Evolutionary conservation across 1,140 invertebrate species (phyloP), one percentile per base, ranked within the genome.

Genomic region (Eubasilissa regina): DNA sequence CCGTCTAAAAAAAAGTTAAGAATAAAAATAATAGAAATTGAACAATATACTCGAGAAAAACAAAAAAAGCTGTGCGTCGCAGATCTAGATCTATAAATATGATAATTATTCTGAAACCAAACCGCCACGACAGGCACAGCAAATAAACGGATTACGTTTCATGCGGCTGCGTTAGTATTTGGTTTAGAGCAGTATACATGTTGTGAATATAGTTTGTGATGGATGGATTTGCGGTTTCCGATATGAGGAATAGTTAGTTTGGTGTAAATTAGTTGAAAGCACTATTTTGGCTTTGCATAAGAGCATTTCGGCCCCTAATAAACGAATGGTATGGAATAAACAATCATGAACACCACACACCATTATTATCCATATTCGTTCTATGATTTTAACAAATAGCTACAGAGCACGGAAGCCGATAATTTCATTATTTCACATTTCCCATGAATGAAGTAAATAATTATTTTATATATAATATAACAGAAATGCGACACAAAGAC

Each of bases 301-400:
- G 25, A 64, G 60, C 25, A 43, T 64, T 58, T 58, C 55, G 13
- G 55, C 21, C 21, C 55, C 11, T 64, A 64, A 64, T 64, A 25
- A 64, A 64, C 10, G 19, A 64, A 64, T 64, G 60, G 60, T 64
- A n/a, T 21, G 35, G 60, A 25, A 64, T n/a, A 19, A 17, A 68
- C 44, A n/a, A 68, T 17, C 64, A 45, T 45, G 47, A 8, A 64
- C 55, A 58, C 15, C 55, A 21, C 60, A 17, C 45, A 44, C 44
- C 21, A 15, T 47, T 68, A 17, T 68, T 17, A 47, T 68, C 45
- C 64, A 19, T 3, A 43, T 21, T 17, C 35, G 13, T 68, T 47
- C 64, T 10, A 68, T 68, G 64, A 68, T 47, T 68, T 68, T 68
- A 11, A 68, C 64, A 68, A 68, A 68, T 68, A n/a, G 44, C 64